Evolutionary conservation across 2,113 vertebrate species (phyloP).

Genomic region (Kryptolebias marmoratus): DNA sequence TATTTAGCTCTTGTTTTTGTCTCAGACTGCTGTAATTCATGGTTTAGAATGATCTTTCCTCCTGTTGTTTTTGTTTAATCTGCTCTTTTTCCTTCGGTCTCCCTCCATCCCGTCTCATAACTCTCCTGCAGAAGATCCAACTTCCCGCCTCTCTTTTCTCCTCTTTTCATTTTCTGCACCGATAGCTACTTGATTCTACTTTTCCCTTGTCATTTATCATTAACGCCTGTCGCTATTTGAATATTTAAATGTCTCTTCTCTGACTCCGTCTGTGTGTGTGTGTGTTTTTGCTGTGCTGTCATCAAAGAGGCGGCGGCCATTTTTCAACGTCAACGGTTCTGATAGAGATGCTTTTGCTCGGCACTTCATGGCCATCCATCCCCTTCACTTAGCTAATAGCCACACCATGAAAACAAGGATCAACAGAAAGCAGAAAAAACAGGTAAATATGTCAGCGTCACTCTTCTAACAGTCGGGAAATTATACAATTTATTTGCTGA

Average conservation of each 20-base stretch:
- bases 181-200: slow-evolving; percentile 84
- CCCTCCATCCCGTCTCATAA: slow-evolving; percentile 23
- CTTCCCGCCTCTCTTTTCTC: slow-evolving; percentile 52
- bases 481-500: slow-evolving; percentile 80
- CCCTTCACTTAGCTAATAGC: slow-evolving; percentile 84
- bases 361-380: slow-evolving; percentile 80
- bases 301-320: slow-evolving; percentile 75
- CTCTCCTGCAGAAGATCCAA: slow-evolving; percentile 39
- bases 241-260: slow-evolving; percentile 82
- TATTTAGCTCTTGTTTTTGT: neutral
- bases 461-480: slow-evolving; percentile 77
- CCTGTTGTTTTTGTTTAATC: slow-evolving; percentile 13
- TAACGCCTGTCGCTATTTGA: slow-evolving; percentile 78
- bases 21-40: neutral
- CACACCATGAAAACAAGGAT: slow-evolving; percentile 53
- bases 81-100: slow-evolving; percentile 11
- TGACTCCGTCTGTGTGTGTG: slow-evolving; percentile 35
- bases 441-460: slow-evolving; percentile 70
- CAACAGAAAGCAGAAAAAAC: slow-evolving; percentile 52
- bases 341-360: slow-evolving; percentile 80
- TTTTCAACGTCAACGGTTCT: slow-evolving; percentile 81
- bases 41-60: neutral
- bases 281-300: slow-evolving; percentile 75
- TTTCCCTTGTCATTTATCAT: slow-evolving; percentile 84
- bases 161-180: slow-evolving; percentile 86